Evolutionary conservation across 1,140 invertebrate genomes (phyloP), one percentile per base, ranked within the genome.

Genomic region (Drosophila ohnishii): DNA sequence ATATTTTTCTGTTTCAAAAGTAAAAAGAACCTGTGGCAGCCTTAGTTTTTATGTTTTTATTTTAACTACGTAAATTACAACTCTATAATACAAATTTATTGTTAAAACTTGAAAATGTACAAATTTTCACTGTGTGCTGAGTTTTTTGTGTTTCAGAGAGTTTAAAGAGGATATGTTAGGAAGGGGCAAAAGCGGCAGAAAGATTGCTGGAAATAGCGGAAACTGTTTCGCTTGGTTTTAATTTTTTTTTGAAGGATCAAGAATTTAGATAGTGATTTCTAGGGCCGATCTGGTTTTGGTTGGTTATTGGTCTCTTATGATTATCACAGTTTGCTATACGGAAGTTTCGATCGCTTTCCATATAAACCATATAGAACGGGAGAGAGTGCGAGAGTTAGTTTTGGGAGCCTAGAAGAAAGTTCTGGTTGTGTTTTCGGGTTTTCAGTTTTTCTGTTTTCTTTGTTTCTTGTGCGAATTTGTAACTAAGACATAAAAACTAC

Each of bases 261-360:
- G 28, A 70, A 66, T 76, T 70, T 67, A 11, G 59, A 59, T 30
- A 62, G 62, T 59, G 66, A 60, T 47, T 74, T 47, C 25, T 34
- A 11, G 28, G 66, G 66, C 53, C 62, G 63, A 37, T 63, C 51
- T 62, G 35, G 47, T 61, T 69, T n/a, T 37, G 47, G n/a, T 60
- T 75, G 61, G 50, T 76, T 71, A 34, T 53, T 59, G 37, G 32
- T 71, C 35, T 83, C 75, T 90, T 84, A 87, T 86, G 83, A 79
- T 90, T 90, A 90, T 90, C 87, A 90, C 87, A 90, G 87, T 88
- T 90, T 73, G 75, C 77, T 85, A 82, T 90, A 85, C 78, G 86
- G 74, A 90, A 88, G 75, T 69, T 81, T 48, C 40, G 53, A 56
- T 28, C 39, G 39, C 45, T 50, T 81, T 87, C 57, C 78, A 77